These are phyloP conservation scores for Caerostris extrusa DNA, from an alignment of 1,140 invertebrate genomes.

Conservation along the genomic window DNA sequence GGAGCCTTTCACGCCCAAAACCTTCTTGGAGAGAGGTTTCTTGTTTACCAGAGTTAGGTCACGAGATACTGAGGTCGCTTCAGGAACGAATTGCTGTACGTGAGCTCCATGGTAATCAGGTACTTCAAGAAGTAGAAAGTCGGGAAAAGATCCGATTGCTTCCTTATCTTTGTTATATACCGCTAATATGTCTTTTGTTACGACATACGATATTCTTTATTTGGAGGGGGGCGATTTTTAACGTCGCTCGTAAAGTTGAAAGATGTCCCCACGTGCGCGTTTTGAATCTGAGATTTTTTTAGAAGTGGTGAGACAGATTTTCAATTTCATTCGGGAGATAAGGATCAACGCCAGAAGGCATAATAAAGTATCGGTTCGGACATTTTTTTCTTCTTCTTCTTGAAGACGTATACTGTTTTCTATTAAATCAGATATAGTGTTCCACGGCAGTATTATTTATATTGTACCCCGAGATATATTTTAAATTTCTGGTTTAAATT, in stretches of 20 bases:
- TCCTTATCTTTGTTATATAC: slow-evolving; percentile 68
- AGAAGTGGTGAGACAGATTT: slow-evolving; percentile 36
- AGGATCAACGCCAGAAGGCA: slow-evolving; percentile 50
- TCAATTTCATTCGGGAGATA: slow-evolving; percentile 69
- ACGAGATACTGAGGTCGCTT: slow-evolving; percentile 71
- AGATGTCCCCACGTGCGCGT: slow-evolving; percentile 34
- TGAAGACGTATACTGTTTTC: not conserved
- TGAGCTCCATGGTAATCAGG: slow-evolving; percentile 72
- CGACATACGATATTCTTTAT: slow-evolving; percentile 63
- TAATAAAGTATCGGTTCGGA: slow-evolving; percentile 55
- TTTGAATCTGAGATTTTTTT: slow-evolving; percentile 57
- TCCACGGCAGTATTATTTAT: no score
- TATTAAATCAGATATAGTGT: not conserved
- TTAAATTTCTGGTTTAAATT: no score
- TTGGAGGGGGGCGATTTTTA: slow-evolving; percentile 57
- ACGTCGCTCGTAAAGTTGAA: slow-evolving; percentile 71
- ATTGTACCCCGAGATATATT: no score
- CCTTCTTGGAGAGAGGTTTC: slow-evolving; percentile 69
- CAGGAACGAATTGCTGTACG: slow-evolving; percentile 73
- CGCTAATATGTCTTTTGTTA: slow-evolving; percentile 75
- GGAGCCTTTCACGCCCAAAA: slow-evolving; percentile 61
- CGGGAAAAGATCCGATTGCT: slow-evolving; percentile 54
- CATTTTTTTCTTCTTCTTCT: not conserved
- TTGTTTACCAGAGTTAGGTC: slow-evolving; percentile 74
- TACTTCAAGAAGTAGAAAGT: slow-evolving; percentile 69